Evolutionary conservation across 2,888 invertebrate genomes (phyloP), one percentile per base, ranked within the genome.

Genomic region (Sinohyriopsis cumingii): DNA sequence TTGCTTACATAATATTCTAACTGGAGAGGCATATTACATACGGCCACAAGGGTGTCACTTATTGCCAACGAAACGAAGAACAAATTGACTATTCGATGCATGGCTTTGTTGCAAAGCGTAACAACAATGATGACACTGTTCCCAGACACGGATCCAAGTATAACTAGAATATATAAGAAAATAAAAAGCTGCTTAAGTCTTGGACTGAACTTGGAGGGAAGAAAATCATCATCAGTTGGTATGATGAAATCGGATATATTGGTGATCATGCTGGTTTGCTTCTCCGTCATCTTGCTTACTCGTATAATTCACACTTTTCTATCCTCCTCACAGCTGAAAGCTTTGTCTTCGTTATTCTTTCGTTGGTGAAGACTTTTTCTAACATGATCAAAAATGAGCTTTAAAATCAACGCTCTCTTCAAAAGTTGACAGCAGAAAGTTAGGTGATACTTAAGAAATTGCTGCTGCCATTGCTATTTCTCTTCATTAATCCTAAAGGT

Each of bases 11-110:
- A 75, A 67, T 73, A 79, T 55, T 75, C 62, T 9, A 85, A 75
- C 69, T 81, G 80, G 24, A 84, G 64, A 1, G 85, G 84, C 76
- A 85, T 81, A 67, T 82, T 84, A 68, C 82, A 75, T 1, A 69
- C 71, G 28, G 83, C 79, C 9, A 85, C 78, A 18, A 85, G 68
- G 18, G 81, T 70, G 71, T 86, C 85, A 55, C 85, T 84, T 64
- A 81, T 79, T 3, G 84, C 82, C 63, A 86, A 71, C 1, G 85
- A 86, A 54, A 84, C 65, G 12, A 86, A 77, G 69, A 85, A 84
- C 63, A 82, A 72, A 73, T 86, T 80, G 5, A 85, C 86, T 3
- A 81, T 80, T 1, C 82, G 80, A 59, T 84, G 71, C 71, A 83
- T 71, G 33, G 77, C 71, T 57, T 71, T 73, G 59, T 77, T 77